phyloP scores from a whole-genome alignment of 2,888 invertebrate species.

The Spisula subtruncata region DNA sequence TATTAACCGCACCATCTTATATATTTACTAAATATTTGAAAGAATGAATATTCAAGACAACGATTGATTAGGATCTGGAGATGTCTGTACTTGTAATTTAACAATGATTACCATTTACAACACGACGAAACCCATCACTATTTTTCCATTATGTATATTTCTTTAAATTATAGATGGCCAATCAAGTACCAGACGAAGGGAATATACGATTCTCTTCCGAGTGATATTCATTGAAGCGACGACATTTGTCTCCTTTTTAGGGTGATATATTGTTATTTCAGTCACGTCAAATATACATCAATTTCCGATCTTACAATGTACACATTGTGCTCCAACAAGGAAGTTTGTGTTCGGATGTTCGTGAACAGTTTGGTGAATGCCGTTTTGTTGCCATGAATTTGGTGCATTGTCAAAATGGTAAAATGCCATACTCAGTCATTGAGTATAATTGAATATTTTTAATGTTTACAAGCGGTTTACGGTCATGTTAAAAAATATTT shows the following conservation, averaged over 20 bases:
- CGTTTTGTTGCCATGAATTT: too few species aligned
- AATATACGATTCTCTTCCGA: background rate
- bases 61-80: background rate
- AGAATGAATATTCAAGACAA: too few species aligned
- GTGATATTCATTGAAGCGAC: background rate
- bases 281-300: background rate
- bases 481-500: too few species aligned
- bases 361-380: background rate
- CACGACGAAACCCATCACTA: background rate
- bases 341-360: background rate
- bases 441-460: too few species aligned
- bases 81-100: background rate
- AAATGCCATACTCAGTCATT: too few species aligned
- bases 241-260: background rate
- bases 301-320: background rate
- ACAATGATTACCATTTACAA: background rate
- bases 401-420: too few species aligned
- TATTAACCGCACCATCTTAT: too few species aligned
- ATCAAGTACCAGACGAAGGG: background rate
- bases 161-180: constrained; percentile 18
- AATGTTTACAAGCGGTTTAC: too few species aligned
- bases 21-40: too few species aligned
- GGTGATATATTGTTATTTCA: background rate
- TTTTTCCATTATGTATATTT: background rate
- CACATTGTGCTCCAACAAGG: background rate